These are phyloP conservation scores for Periparus ater DNA, from an alignment of 2,797 vertebrate species.

Conservation along the genomic window DNA sequence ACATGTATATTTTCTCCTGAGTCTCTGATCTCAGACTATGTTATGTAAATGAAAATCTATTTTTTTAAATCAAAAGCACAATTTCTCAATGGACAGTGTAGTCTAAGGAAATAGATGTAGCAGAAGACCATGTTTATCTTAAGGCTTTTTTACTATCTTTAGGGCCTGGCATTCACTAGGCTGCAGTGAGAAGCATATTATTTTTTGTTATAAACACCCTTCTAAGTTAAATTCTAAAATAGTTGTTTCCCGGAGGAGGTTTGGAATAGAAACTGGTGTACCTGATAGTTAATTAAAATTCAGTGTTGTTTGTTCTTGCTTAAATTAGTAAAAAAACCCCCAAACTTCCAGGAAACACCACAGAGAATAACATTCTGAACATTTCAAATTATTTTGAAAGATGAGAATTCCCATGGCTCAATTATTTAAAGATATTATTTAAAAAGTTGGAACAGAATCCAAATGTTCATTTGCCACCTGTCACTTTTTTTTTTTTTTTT, in stretches of 20 bases:
- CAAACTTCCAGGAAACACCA: conserved; percentile 45
- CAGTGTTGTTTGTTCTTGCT: conserved; percentile 60
- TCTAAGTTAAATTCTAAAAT: conserved; percentile 47
- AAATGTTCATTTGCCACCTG: conserved; percentile 31
- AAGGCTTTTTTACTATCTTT: conserved; percentile 3
- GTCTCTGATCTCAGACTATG: not conserved
- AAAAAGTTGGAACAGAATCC: conserved; percentile 7
- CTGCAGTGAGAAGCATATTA: not conserved
- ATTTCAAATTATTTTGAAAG: conserved; percentile 56
- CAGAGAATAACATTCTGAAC: conserved; percentile 27
- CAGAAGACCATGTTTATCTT: not conserved
- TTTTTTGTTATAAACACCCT: conserved; percentile 13
- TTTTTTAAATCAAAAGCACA: not conserved
- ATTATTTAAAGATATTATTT: not conserved
- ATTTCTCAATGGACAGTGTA: not conserved
- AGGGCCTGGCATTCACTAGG: not conserved
- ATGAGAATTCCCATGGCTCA: conserved; percentile 47
- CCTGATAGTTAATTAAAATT: conserved; percentile 69
- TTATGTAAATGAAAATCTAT: not conserved
- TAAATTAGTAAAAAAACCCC: conserved; percentile 30
- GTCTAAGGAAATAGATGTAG: not conserved
- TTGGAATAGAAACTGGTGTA: conserved; percentile 56
- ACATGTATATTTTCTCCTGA: not conserved
- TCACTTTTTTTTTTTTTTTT: not conserved
- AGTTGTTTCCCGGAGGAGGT: conserved; percentile 47